Percentiles rank a stretch among this genome's conserved stretches.
Evolutionary conservation across 1,140 invertebrate species (phyloP).

Genomic region (Asobara japonica): DNA sequence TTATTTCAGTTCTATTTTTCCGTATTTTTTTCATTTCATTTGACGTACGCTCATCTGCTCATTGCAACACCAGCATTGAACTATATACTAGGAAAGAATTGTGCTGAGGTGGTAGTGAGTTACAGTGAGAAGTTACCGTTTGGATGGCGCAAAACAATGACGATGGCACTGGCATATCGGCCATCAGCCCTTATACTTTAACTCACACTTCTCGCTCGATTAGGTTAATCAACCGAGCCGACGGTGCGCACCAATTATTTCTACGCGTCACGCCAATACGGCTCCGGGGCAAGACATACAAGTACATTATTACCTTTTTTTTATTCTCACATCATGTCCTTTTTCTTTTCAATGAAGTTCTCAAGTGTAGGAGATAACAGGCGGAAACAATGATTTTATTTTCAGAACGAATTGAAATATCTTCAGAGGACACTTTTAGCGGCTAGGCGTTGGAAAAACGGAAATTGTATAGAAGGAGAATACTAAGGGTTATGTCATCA

Average conservation of each 20-base stretch:
- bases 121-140: background rate
- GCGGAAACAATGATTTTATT: background rate
- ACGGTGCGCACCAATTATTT: constrained; percentile 26
- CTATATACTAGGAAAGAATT: background rate
- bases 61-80: constrained; percentile 1
- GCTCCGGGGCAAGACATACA: background rate
- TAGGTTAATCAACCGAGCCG: constrained; percentile 20
- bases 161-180: background rate
- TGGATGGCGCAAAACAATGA: constrained; percentile 7
- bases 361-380: background rate
- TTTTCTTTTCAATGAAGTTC: background rate
- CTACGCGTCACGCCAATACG: constrained; percentile 3
- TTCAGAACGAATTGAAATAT: background rate
- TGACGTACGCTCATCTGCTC: constrained; percentile 5
- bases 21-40: constrained; percentile 14
- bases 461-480: constrained; percentile 10
- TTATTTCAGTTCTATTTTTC: background rate
- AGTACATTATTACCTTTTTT: background rate
- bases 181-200: constrained; percentile 20
- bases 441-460: background rate
- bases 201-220: constrained; percentile 22
- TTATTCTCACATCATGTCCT: background rate
- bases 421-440: background rate
- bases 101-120: background rate
- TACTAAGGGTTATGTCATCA: background rate